phyloP scores from a whole-genome alignment of 2,888 invertebrate species.

The Phlogophora meticulosa region DNA sequence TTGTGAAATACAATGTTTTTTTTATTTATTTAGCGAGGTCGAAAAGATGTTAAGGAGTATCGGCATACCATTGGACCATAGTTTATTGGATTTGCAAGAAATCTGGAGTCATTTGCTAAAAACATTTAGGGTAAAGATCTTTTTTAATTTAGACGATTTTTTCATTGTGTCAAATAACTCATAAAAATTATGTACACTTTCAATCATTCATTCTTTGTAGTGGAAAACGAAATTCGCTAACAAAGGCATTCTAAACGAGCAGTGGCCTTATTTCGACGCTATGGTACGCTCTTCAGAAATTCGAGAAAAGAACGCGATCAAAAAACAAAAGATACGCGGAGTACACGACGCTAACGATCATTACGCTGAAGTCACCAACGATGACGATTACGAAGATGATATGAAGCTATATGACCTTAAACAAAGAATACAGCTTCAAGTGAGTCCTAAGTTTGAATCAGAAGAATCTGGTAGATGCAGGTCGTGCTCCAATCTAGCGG shows the following conservation, averaged over 20 bases:
- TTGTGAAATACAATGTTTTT: not conserved
- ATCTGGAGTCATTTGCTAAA: constrained; percentile 84
- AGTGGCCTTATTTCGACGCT: constrained; percentile 86
- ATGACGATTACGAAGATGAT: constrained; percentile 84
- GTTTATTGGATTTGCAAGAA: constrained; percentile 82
- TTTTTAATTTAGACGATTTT: not conserved
- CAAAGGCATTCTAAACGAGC: constrained; percentile 84
- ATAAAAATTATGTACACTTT: not conserved
- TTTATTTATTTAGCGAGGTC: constrained; percentile 77
- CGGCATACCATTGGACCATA: constrained; percentile 84
- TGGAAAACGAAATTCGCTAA: constrained; percentile 87
- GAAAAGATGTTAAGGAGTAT: constrained; percentile 81
- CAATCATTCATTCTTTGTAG: constrained; percentile 69
- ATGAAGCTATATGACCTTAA: constrained; percentile 85
- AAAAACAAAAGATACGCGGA: constrained; percentile 63
- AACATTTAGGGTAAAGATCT: constrained; percentile 81
- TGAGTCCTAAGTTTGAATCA: constrained; percentile 77
- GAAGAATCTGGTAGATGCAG: constrained; percentile 75
- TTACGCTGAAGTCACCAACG: constrained; percentile 62
- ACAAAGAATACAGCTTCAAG: constrained; percentile 72
- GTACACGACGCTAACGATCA: constrained; percentile 61
- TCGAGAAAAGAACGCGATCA: constrained; percentile 64
- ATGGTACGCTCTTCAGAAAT: constrained; percentile 77
- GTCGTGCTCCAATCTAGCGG: constrained; percentile 79
- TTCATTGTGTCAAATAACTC: not conserved